A percentile compares a stretch with the other conserved stretches of the same genome.
These are phyloP conservation scores for Ichneumoninae sp. DNA, from an alignment of 2,888 invertebrate species.

Conservation along the genomic window DNA sequence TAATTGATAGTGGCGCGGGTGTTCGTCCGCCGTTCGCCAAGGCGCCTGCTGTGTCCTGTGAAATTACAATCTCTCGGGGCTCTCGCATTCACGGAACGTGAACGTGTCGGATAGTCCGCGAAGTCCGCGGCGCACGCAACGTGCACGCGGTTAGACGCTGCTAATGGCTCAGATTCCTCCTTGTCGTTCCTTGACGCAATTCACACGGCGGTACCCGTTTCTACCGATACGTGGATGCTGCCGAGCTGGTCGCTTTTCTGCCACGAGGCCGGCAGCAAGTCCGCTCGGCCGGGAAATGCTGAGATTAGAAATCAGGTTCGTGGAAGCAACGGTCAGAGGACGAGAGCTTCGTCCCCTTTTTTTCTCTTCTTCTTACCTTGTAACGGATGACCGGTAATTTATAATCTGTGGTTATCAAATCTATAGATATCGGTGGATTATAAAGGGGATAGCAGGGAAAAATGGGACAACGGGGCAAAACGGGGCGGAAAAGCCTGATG, in stretches of 20 bases:
- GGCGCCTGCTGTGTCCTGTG: slow-evolving; percentile 3
- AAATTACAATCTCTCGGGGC: slow-evolving; percentile 24
- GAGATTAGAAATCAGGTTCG: slow-evolving; percentile 29
- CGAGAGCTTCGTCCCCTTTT: not conserved
- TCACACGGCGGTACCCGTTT: slow-evolving; percentile 11
- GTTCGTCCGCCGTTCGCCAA: not conserved
- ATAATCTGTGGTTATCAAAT: not conserved
- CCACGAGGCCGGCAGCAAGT: not conserved
- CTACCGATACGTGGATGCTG: not conserved
- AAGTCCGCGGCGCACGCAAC: slow-evolving; percentile 23
- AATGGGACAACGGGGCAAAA: no score
- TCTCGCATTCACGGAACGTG: slow-evolving; percentile 15
- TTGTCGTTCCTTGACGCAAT: slow-evolving; percentile 18
- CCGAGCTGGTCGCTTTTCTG: not conserved
- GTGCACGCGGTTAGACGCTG: not conserved
- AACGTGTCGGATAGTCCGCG: slow-evolving; percentile 5
- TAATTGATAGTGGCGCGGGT: slow-evolving; percentile 8
- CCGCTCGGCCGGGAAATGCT: not conserved
- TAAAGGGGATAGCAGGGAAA: not conserved
- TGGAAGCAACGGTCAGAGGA: slow-evolving; percentile 2
- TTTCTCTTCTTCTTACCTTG: not conserved
- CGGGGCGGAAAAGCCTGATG: no score
- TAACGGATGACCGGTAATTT: slow-evolving; percentile 6
- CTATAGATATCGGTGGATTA: not conserved
- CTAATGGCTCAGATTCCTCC: slow-evolving; percentile 24